Evolutionary conservation across 2,797 vertebrate species (phyloP).

Genomic region (Todus mexicanus): DNA sequence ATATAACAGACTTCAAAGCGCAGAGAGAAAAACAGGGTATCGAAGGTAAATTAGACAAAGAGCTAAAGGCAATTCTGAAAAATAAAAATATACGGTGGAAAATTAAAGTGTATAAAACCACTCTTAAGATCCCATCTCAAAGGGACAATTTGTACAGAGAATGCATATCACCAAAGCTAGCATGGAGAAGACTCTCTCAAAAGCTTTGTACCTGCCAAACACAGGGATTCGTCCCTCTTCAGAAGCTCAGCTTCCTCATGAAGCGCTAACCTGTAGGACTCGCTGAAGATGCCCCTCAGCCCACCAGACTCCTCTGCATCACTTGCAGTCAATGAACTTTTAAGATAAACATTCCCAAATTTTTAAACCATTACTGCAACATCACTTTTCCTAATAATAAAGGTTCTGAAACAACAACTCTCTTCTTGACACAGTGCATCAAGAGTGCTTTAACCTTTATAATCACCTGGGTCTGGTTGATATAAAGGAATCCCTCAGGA

Average conservation of each 20-base stretch:
- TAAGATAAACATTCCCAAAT: not conserved
- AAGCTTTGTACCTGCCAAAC: not conserved
- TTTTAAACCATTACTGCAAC: not conserved
- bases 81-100: conserved; percentile 10
- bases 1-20: not conserved
- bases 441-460: not conserved
- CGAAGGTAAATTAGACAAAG: not conserved
- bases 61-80: not conserved
- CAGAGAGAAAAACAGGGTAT: not conserved
- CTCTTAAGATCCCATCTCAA: not conserved
- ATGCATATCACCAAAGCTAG: not conserved
- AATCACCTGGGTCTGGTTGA: not conserved
- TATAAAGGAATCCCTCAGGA: not conserved
- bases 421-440: not conserved
- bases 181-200: not conserved
- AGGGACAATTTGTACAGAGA: not conserved
- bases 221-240: not conserved
- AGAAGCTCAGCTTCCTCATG: not conserved
- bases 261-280: not conserved
- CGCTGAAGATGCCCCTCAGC: not conserved
- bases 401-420: not conserved
- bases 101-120: not conserved
- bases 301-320: not conserved
- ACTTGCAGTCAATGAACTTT: not conserved
- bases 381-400: not conserved